These are phyloP conservation scores for Triplophysa siluroides DNA, from an alignment of 2,113 vertebrate genomes.

Conservation along the genomic window DNA sequence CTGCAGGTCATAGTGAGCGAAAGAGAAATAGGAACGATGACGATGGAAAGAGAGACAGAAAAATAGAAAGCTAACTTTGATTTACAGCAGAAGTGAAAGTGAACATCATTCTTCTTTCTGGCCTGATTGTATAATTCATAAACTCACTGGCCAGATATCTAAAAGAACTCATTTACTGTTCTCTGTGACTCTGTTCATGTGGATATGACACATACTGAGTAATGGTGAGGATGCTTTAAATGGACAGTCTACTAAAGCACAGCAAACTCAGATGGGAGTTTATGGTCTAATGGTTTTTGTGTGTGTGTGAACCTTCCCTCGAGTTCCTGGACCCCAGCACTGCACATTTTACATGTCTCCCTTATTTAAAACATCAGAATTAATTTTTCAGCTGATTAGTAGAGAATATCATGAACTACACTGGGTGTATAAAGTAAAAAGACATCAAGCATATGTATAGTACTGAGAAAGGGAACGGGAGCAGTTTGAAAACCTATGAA, in stretches of 20 bases:
- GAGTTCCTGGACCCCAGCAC: too few relatives aligned
- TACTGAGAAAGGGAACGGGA: too few relatives aligned
- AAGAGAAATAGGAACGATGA: constrained; percentile 6
- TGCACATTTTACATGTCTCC: too few relatives aligned
- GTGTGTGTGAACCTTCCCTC: too few relatives aligned
- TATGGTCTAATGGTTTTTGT: too few relatives aligned
- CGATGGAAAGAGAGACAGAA: constrained; percentile 32
- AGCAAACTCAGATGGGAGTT: background rate
- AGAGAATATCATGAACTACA: too few relatives aligned
- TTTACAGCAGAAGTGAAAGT: constrained; percentile 38
- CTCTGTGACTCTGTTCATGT: background rate
- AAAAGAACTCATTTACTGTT: constrained; percentile 12
- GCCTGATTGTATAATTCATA: constrained; percentile 47
- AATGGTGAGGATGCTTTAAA: constrained; percentile 2
- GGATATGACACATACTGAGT: constrained; percentile 21
- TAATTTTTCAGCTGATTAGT: too few relatives aligned
- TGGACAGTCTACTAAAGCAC: background rate
- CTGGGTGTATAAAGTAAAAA: too few relatives aligned
- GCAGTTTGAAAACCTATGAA: too few relatives aligned
- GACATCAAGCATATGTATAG: too few relatives aligned
- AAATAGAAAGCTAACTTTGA: constrained; percentile 43
- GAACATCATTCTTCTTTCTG: constrained; percentile 41
- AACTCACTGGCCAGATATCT: constrained; percentile 35
- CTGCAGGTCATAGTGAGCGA: background rate
- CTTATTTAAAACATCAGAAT: too few relatives aligned